phyloP scores from a whole-genome alignment of 2,888 invertebrate genomes.

The Harmothoe impar region DNA sequence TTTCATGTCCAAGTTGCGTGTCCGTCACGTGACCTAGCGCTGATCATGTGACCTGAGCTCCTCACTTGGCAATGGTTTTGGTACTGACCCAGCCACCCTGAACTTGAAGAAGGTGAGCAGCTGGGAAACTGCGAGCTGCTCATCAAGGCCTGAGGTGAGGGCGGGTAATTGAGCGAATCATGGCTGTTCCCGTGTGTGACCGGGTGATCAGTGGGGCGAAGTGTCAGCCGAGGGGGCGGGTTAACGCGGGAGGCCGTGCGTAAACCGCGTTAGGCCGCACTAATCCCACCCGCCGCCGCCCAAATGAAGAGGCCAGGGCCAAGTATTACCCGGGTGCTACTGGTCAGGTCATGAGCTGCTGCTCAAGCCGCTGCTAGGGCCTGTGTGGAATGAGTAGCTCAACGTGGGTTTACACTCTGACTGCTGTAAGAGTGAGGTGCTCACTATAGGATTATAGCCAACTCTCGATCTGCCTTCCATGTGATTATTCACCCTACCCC shows the following conservation, averaged over 20 bases:
- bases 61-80: not conserved
- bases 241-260: not conserved
- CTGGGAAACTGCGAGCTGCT: not conserved
- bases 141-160: not conserved
- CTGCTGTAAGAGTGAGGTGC: no score
- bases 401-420: not conserved
- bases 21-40: not conserved
- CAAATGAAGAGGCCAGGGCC: not conserved
- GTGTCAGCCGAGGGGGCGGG: not conserved
- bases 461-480: no score
- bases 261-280: slow-evolving; percentile 20
- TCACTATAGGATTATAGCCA: no score
- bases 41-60: not conserved
- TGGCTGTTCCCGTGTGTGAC: slow-evolving; percentile 1
- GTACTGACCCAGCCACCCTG: not conserved
- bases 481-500: no score
- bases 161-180: slow-evolving; percentile 20
- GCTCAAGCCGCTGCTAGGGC: not conserved
- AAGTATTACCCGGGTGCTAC: not conserved
- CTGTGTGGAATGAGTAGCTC: not conserved
- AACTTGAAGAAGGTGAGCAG: not conserved
- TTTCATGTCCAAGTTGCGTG: not conserved
- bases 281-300: not conserved
- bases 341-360: not conserved
- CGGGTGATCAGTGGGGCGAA: slow-evolving; percentile 1